These are phyloP conservation scores for Sycophila sp. DNA, from an alignment of 1,140 invertebrate species.

Conservation along the genomic window DNA sequence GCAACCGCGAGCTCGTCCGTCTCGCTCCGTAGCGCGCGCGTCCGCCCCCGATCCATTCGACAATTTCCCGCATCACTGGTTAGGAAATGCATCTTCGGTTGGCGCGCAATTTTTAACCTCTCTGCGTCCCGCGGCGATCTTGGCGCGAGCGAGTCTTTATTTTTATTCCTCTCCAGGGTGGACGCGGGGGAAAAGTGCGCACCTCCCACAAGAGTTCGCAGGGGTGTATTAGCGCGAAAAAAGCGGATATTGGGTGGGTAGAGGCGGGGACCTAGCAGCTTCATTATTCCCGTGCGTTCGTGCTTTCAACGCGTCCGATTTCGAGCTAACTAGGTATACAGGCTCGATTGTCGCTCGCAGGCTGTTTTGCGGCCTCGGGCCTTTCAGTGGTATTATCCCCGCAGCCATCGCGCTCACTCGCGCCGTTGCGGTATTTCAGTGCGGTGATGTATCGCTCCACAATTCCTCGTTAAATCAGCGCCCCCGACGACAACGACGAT, in stretches of 20 bases:
- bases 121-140: neutral
- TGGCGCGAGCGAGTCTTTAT: no score
- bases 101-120: neutral
- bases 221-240: no score
- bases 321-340: no score
- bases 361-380: neutral
- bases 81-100: neutral
- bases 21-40: neutral
- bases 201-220: no score
- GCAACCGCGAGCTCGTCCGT: no score
- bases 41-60: neutral
- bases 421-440: slow-evolving; percentile 4
- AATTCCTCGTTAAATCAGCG: slow-evolving; percentile 34
- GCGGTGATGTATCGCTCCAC: slow-evolving; percentile 22
- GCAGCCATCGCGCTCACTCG: neutral
- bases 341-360: neutral
- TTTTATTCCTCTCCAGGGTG: no score
- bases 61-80: neutral
- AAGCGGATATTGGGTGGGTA: no score
- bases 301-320: no score
- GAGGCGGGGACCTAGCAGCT: no score
- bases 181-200: no score
- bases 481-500: no score
- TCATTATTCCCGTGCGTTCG: no score
- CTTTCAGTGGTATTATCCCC: slow-evolving; percentile 13